phyloP scores from a whole-genome alignment of 2,113 vertebrate genomes.

The Misgurnus anguillicaudatus region DNA sequence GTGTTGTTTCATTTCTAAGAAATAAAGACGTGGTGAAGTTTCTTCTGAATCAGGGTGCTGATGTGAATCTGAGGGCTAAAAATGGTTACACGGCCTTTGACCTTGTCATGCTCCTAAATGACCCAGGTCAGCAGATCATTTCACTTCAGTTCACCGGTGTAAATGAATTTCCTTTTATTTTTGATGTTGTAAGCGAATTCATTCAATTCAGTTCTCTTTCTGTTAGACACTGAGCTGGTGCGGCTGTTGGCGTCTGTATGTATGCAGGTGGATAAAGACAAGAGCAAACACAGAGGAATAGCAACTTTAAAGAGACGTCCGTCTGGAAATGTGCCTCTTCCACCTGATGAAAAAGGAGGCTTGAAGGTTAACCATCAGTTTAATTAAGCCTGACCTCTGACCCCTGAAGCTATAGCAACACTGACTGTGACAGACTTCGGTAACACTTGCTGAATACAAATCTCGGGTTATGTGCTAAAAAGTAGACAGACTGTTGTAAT shows the following conservation, averaged over 20 bases:
- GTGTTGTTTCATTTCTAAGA: slow-evolving; percentile 62
- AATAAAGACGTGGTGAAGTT: slow-evolving; percentile 96
- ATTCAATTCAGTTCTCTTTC: neutral
- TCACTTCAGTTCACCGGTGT: neutral
- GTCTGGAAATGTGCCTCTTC: slow-evolving; percentile 78
- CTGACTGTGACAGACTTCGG: no score
- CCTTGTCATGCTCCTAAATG: slow-evolving; percentile 94
- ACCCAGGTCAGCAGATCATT: slow-evolving; percentile 80
- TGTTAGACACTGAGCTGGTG: slow-evolving; percentile 92
- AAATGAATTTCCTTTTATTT: no score
- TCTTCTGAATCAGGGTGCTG: slow-evolving; percentile 89
- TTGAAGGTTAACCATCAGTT: slow-evolving; percentile 80
- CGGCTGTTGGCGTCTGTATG: slow-evolving; percentile 94
- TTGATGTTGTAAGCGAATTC: neutral
- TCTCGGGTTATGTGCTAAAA: no score
- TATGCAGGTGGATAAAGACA: slow-evolving; percentile 92
- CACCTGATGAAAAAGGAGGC: slow-evolving; percentile 91
- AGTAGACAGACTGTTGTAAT: no score
- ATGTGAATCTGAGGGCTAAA: slow-evolving; percentile 91
- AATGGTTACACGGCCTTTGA: slow-evolving; percentile 98
- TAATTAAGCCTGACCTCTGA: neutral
- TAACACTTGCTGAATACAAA: no score
- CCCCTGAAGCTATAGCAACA: neutral
- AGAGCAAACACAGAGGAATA: slow-evolving; percentile 77
- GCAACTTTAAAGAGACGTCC: slow-evolving; percentile 76